A percentile compares a stretch with the other conserved stretches of the same genome.
These are phyloP conservation scores for Channa argus DNA, from an alignment of 2,113 vertebrate species.

Conservation along the genomic window DNA sequence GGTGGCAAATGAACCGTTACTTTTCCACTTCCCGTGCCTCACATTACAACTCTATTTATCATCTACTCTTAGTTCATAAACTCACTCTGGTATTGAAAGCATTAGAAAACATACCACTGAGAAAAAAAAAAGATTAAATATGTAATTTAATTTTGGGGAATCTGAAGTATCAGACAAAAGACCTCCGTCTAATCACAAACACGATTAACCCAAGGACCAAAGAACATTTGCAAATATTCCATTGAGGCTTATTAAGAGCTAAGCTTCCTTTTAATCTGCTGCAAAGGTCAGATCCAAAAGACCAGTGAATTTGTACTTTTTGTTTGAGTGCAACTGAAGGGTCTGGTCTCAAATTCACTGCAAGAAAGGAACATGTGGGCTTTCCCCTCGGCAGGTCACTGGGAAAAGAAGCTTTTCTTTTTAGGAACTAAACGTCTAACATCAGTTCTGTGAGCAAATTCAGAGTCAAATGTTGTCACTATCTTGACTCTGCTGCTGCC, in stretches of 20 bases:
- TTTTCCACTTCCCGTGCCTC: slow-evolving; percentile 5
- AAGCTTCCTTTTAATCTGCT: slow-evolving; percentile 37
- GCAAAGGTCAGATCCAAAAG: slow-evolving; percentile 60
- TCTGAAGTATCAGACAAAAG: slow-evolving; percentile 12
- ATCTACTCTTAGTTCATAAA: not conserved
- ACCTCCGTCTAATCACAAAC: not conserved
- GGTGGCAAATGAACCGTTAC: slow-evolving; percentile 56
- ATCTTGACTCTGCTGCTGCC: not conserved
- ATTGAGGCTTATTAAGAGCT: slow-evolving; percentile 44
- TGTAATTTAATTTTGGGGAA: slow-evolving; percentile 13
- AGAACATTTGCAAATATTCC: slow-evolving; percentile 39
- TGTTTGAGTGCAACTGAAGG: slow-evolving; percentile 2
- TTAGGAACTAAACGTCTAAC: not conserved
- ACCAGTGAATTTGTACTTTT: slow-evolving; percentile 29
- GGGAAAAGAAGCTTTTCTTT: not conserved
- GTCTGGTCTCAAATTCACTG: slow-evolving; percentile 10
- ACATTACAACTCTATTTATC: slow-evolving; percentile 22
- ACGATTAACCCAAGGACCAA: slow-evolving; percentile 20
- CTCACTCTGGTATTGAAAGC: slow-evolving; percentile 11
- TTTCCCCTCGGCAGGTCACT: not conserved
- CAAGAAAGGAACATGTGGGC: not conserved
- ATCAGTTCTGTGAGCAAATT: slow-evolving; percentile 1
- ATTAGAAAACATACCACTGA: slow-evolving; percentile 2
- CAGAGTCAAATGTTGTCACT: not conserved
- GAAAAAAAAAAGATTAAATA: slow-evolving; percentile 3